Evolutionary conservation across 2,888 invertebrate species (phyloP).

Genomic region (Parnassius mnemosyne): DNA sequence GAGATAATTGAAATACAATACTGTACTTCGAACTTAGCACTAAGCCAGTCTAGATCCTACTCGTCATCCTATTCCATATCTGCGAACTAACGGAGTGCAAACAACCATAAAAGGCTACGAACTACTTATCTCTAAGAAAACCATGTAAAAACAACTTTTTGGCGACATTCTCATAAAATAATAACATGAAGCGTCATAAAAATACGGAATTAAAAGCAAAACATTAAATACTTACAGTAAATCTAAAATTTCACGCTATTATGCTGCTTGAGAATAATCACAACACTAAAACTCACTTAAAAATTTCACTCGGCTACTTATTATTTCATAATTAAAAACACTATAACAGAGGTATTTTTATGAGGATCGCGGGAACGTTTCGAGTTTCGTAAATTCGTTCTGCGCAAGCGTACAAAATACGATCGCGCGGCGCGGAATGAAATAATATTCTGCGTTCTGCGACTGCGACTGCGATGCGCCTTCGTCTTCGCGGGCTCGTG

Average conservation of each 20-base stretch:
- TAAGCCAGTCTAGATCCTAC: conserved; percentile 38
- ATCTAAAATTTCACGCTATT: neutral
- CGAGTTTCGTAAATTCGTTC: conserved; percentile 47
- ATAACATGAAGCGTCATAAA: conserved; percentile 20
- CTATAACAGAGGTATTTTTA: conserved; percentile 34
- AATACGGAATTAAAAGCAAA: conserved; percentile 22
- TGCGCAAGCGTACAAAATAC: conserved; percentile 50
- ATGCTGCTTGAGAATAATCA: conserved; percentile 27
- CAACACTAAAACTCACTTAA: conserved; percentile 39
- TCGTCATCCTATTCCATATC: conserved; percentile 41
- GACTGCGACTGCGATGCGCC: conserved; percentile 7
- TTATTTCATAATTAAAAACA: conserved; percentile 44
- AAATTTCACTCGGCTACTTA: conserved; percentile 38
- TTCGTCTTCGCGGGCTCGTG: conserved; percentile 51
- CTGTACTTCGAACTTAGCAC: conserved; percentile 37
- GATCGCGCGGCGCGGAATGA: conserved; percentile 71
- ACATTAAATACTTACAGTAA: conserved; percentile 22
- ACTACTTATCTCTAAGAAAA: conserved; percentile 37
- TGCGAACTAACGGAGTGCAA: conserved; percentile 42
- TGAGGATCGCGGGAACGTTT: conserved; percentile 30
- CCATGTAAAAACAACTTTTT: conserved; percentile 27
- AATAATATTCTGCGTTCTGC: conserved; percentile 25
- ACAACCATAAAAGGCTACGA: conserved; percentile 36
- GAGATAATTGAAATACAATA: conserved; percentile 27
- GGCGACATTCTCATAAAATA: conserved; percentile 27